phyloP scores from a whole-genome alignment of 2,888 invertebrate genomes.

The Ophioninae sp. region DNA sequence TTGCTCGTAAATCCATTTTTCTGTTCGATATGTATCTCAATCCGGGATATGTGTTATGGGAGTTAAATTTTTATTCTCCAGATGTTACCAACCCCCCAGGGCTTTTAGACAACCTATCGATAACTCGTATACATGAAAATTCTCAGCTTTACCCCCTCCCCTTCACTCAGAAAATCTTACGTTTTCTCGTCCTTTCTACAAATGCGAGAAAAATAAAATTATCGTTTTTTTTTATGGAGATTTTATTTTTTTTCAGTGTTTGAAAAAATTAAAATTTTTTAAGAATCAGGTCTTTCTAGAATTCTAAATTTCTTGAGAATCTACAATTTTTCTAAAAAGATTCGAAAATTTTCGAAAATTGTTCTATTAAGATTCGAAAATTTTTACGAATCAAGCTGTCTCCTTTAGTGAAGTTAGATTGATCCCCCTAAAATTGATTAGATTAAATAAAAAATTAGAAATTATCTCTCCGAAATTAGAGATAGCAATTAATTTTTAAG shows the following conservation, averaged over 20 bases:
- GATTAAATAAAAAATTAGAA: no score
- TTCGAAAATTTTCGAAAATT: no score
- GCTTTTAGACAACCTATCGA: slow-evolving; percentile 27
- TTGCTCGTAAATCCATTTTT: slow-evolving; percentile 47
- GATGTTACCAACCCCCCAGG: slow-evolving; percentile 31
- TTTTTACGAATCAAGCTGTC: no score
- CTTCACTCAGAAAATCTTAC: slow-evolving; percentile 5
- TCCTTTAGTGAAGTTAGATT: no score
- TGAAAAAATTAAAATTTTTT: no score
- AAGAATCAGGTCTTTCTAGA: no score
- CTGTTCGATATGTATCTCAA: slow-evolving; percentile 19
- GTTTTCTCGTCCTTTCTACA: neutral
- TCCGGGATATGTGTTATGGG: slow-evolving; percentile 10
- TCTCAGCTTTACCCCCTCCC: neutral
- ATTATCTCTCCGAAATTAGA: no score
- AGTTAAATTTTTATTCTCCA: slow-evolving; percentile 46
- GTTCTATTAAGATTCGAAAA: no score
- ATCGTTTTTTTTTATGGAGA: slow-evolving; percentile 5
- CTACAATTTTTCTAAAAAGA: no score
- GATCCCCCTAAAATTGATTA: no score
- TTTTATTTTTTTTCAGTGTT: neutral
- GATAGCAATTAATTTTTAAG: no score
- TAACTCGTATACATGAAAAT: slow-evolving; percentile 29
- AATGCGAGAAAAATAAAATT: neutral
- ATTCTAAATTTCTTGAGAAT: no score